These are phyloP conservation scores for Grallaria varia DNA, from an alignment of 2,113 vertebrate genomes.

Conservation along the genomic window DNA sequence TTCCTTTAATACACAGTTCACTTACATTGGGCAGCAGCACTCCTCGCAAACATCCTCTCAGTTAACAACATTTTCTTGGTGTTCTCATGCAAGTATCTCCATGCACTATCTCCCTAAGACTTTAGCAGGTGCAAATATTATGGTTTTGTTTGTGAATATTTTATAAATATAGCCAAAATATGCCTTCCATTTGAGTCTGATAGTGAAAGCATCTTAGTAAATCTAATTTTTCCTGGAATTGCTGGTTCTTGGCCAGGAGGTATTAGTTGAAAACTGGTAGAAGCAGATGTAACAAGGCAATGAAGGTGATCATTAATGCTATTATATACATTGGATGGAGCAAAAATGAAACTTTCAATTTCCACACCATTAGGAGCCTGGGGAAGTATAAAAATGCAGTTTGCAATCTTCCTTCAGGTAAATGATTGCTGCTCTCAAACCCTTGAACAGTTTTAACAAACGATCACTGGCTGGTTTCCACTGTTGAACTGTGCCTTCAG, in stretches of 20 bases:
- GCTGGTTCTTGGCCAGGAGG: not conserved
- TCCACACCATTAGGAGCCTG: conserved; percentile 29
- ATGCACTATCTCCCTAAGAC: not conserved
- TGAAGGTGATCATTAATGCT: conserved; percentile 26
- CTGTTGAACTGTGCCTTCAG: not conserved
- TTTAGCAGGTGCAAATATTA: not conserved
- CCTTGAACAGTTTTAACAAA: conserved; percentile 36
- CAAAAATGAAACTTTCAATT: conserved; percentile 41
- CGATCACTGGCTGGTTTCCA: not conserved
- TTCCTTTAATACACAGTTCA: not conserved
- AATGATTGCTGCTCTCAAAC: conserved; percentile 40
- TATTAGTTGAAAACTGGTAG: not conserved
- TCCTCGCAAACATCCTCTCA: not conserved
- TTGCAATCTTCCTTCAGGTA: conserved; percentile 5
- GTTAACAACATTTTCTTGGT: not conserved
- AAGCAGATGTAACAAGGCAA: conserved; percentile 1
- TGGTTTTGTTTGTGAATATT: not conserved
- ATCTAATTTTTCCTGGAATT: not conserved
- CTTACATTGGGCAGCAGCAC: not conserved
- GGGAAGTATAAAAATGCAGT: conserved; percentile 28
- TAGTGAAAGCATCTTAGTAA: not conserved
- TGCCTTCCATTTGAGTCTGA: not conserved
- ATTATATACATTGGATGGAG: not conserved
- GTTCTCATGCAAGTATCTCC: not conserved
- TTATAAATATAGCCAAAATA: not conserved